Base-by-base conservation (phyloP, 2,797 vertebrate species). In the Hippocampus kuda region DNA sequence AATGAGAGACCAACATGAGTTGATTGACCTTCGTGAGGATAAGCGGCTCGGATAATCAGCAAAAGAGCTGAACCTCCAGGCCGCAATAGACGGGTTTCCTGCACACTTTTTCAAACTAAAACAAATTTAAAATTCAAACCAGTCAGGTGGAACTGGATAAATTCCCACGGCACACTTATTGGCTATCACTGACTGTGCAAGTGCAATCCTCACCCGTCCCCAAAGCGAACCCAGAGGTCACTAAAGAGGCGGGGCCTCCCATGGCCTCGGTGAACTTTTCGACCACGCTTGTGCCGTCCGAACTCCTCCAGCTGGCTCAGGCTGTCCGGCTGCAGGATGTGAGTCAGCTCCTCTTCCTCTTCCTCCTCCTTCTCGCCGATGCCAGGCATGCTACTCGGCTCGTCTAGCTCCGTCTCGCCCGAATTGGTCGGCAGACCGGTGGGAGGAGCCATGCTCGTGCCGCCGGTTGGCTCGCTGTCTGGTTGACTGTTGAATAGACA, bases 261-360 rank as follows among this genome's bases (percentile, higher is more conserved):
- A 26, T 95, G 93, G 24, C 89, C 87, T 1, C 92, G 93, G 74
- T 94, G 93, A 71, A 89, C 87, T 78, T 94, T 96, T 78, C 92
- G 92, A 67, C 93, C 94, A 79, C 94, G 93, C 71, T 97, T 97
- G 81, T 95, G 94, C 15, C 94, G 87, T 27, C 97, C 96, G 20
- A 99, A 98, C 82, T 98, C 95, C 80, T 99, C 95, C 77, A 99
- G 90, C 86, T 98, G 97, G 83, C 94, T 99, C 83, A 99, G 94
- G 80, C 95, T 98, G 83, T 98, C 96, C 0, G 95, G 94, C 54
- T 96, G 83, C 80, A 98, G 87, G 77, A 98, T 92, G 79, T 98
- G 96, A 51, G 95, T 92, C 72, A 90, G 85, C 2, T 91, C 86
- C 66, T 92, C 44, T 15, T 20, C 48, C 1, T 51, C 53, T n/a